A percentile compares a stretch with the other conserved stretches of the same genome.
Conservation (phyloP, 1,140 invertebrate genomes). For the Berghia stephanieae region DNA sequence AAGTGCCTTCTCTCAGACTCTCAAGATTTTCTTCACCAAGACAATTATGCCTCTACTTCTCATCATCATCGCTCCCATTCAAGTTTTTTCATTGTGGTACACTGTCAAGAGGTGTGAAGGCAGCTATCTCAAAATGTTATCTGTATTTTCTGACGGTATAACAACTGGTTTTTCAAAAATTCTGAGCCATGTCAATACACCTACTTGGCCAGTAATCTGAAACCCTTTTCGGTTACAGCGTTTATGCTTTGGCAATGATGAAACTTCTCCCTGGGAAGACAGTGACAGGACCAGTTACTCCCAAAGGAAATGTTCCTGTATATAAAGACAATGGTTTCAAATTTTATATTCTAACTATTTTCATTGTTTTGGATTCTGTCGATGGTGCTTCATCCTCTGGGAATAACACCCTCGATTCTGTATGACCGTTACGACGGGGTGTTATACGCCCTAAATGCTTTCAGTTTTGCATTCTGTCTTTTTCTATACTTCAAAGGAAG, state of each 20-base stretch:
- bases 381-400: slow-evolving; percentile 49
- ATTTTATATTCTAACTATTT: slow-evolving; percentile 69
- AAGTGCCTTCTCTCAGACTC: slow-evolving; percentile 25
- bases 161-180: slow-evolving; percentile 44
- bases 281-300: slow-evolving; percentile 68
- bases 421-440: slow-evolving; percentile 69
- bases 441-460: slow-evolving; percentile 68
- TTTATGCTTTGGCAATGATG: slow-evolving; percentile 58
- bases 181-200: slow-evolving; percentile 49
- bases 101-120: slow-evolving; percentile 52
- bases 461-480: slow-evolving; percentile 69
- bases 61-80: slow-evolving; percentile 53
- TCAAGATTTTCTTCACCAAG: slow-evolving; percentile 43
- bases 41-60: slow-evolving; percentile 55
- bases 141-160: slow-evolving; percentile 35
- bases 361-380: slow-evolving; percentile 58
- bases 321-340: slow-evolving; percentile 72
- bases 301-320: slow-evolving; percentile 68
- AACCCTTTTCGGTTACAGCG: slow-evolving; percentile 53
- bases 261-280: slow-evolving; percentile 66
- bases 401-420: slow-evolving; percentile 61
- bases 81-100: slow-evolving; percentile 61
- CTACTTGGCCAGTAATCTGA: slow-evolving; percentile 43
- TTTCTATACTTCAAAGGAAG: slow-evolving; percentile 67
- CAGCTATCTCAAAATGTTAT: slow-evolving; percentile 49